Evolutionary conservation across 1,140 invertebrate species (phyloP).

Genomic region (Bathynomus jamesi): DNA sequence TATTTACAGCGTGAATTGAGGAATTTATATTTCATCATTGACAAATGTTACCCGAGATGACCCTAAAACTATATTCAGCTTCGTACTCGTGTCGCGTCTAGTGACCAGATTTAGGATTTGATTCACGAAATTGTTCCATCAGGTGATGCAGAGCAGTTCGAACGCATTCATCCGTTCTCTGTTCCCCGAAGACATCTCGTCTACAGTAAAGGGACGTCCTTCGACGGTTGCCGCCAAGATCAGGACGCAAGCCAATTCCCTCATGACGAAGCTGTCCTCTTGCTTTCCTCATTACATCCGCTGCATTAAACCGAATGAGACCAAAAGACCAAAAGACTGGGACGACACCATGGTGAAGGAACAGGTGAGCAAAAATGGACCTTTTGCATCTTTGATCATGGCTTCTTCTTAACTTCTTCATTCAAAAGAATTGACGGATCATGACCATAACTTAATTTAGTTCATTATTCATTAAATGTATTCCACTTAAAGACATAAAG

Average conservation of each 20-base stretch:
- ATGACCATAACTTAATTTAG: too few species aligned
- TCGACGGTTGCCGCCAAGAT: slow-evolving; percentile 67
- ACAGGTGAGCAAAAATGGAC: slow-evolving; percentile 45
- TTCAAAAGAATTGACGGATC: too few species aligned
- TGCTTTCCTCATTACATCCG: slow-evolving; percentile 66
- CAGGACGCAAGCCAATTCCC: slow-evolving; percentile 57
- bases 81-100: too few species aligned
- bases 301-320: slow-evolving; percentile 72
- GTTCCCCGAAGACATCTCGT: slow-evolving; percentile 54
- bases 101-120: neutral
- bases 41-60: too few species aligned
- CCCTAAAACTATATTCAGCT: too few species aligned
- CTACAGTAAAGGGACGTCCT: slow-evolving; percentile 54
- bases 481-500: too few species aligned
- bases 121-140: neutral
- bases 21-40: too few species aligned
- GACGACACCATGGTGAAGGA: slow-evolving; percentile 57
- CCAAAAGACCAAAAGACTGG: slow-evolving; percentile 62
- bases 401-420: too few species aligned
- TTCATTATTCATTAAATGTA: too few species aligned
- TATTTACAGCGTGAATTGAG: too few species aligned
- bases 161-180: slow-evolving; percentile 56
- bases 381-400: neutral
- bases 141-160: slow-evolving; percentile 59
- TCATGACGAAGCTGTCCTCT: slow-evolving; percentile 62